Conservation (phyloP, 2,888 invertebrate species). For the Standfussiana lucernea region DNA sequence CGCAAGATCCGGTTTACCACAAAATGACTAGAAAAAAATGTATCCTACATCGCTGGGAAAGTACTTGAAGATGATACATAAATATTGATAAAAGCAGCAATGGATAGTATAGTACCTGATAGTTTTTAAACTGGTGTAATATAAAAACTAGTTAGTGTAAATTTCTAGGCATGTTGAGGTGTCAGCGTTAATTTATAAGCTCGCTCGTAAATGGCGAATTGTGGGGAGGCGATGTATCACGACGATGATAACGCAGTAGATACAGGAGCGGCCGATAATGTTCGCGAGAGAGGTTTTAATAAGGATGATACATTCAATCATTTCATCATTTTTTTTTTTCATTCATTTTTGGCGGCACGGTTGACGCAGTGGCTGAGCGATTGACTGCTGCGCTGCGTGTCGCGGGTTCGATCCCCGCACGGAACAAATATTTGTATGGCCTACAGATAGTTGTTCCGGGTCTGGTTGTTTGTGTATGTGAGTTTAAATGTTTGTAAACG, state of each 20-base stretch:
- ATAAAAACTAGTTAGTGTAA: constrained; percentile 66
- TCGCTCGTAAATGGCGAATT: constrained; percentile 60
- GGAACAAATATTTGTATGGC: too few species aligned
- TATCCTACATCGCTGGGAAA: constrained; percentile 47
- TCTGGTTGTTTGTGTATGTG: too few species aligned
- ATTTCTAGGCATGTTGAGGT: constrained; percentile 58
- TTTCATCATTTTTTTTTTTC: too few species aligned
- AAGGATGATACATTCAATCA: constrained; percentile 42
- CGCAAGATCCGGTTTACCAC: constrained; percentile 45
- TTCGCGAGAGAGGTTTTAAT: constrained; percentile 42
- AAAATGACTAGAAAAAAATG: constrained; percentile 47
- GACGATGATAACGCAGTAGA: constrained; percentile 48
- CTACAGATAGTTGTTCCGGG: too few species aligned
- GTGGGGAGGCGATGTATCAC: constrained; percentile 61
- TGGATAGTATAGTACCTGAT: constrained; percentile 29
- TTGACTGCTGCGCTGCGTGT: too few species aligned
- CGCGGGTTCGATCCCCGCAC: too few species aligned
- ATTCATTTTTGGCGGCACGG: too few species aligned
- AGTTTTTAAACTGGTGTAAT: constrained; percentile 35
- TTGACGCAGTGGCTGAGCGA: too few species aligned
- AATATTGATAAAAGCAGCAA: constrained; percentile 43
- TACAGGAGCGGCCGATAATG: constrained; percentile 40
- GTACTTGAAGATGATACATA: neutral
- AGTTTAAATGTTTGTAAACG: too few species aligned
- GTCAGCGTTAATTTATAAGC: constrained; percentile 63